These are phyloP conservation scores for Empidonax alnorum DNA, from an alignment of 2,113 vertebrate species.

Conservation along the genomic window DNA sequence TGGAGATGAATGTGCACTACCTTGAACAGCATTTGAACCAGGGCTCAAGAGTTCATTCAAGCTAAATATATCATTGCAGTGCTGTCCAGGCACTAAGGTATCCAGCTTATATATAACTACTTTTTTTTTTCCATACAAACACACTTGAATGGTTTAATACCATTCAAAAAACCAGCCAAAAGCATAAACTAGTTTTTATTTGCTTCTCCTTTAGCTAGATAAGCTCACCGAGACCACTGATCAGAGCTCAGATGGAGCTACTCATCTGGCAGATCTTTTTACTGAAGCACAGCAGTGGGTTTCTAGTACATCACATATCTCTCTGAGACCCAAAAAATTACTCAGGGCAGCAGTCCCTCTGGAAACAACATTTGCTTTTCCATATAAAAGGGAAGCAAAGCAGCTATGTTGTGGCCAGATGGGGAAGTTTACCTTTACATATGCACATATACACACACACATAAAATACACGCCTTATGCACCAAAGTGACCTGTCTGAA, in stretches of 20 bases:
- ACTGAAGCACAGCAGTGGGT: background rate
- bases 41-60: background rate
- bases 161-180: background rate
- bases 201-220: background rate
- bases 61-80: constrained; percentile 41
- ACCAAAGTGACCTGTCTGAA: background rate
- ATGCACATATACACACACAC: too few species aligned
- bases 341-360: background rate
- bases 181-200: background rate
- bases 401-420: background rate
- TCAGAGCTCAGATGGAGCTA: background rate
- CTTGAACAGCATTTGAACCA: background rate
- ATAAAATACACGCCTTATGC: background rate
- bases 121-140: background rate
- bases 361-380: background rate
- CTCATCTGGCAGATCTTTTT: background rate
- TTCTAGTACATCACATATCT: background rate
- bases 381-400: background rate
- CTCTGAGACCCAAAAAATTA: background rate
- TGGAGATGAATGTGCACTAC: background rate
- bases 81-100: background rate
- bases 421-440: background rate
- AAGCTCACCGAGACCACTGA: background rate
- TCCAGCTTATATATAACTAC: background rate
- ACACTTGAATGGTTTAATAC: background rate